These are phyloP conservation scores for Argyrosomus regius DNA, from an alignment of 2,797 vertebrate genomes.

Conservation along the genomic window DNA sequence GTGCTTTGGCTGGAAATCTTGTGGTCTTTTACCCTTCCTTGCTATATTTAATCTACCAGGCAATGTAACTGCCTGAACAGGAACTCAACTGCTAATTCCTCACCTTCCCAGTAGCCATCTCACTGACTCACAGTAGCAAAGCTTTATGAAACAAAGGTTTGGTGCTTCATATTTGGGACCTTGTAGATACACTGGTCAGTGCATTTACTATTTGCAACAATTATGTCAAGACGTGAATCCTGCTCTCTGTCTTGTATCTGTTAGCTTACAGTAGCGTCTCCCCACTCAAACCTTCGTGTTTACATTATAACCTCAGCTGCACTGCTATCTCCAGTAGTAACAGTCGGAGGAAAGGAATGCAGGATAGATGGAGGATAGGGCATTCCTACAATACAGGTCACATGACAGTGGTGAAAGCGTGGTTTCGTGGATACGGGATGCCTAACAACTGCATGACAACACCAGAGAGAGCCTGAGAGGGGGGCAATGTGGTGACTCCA, in stretches of 20 bases:
- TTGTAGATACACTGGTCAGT: constrained; percentile 6
- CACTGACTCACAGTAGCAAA: constrained; percentile 32
- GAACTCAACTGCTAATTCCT: constrained; percentile 27
- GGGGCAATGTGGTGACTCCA: constrained; percentile 6
- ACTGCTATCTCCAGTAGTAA: constrained; percentile 6
- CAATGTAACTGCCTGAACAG: constrained; percentile 16
- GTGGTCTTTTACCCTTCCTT: constrained; percentile 20
- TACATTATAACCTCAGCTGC: constrained; percentile 9
- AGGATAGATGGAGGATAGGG: constrained; percentile 33
- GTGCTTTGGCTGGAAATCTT: constrained; percentile 7
- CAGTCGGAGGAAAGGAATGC: neutral
- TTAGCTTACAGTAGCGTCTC: neutral
- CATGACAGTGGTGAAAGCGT: constrained; percentile 42
- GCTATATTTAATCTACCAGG: constrained; percentile 14
- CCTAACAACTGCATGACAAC: constrained; percentile 36
- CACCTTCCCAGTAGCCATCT: constrained; percentile 24
- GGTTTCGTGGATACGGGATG: constrained; percentile 74
- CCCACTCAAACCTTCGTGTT: constrained; percentile 4
- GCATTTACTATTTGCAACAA: no score
- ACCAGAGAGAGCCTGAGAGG: constrained; percentile 23
- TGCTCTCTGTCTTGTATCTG: neutral
- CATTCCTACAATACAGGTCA: constrained; percentile 54
- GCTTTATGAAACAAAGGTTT: constrained; percentile 17
- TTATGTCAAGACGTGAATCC: no score
- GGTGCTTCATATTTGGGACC: neutral